These are phyloP conservation scores for Scaptomyza parva DNA, from an alignment of 2,888 invertebrate genomes.

Conservation along the genomic window DNA sequence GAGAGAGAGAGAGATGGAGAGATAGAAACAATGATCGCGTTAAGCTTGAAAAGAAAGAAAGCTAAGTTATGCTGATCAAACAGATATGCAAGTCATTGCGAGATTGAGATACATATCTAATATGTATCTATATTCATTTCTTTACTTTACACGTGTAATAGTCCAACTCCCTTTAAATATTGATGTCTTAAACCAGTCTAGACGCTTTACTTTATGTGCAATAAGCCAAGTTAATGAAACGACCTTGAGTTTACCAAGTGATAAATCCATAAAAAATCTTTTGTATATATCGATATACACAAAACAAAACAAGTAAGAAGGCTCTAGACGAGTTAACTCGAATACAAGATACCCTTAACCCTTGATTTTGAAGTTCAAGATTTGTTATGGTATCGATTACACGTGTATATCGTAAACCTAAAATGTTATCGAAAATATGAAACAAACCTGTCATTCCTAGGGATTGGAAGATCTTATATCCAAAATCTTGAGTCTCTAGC, in stretches of 20 bases:
- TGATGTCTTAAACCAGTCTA: slow-evolving; percentile 40
- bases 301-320: too few species aligned
- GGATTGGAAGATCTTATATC: too few species aligned
- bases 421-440: too few species aligned
- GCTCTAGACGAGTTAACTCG: too few species aligned
- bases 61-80: slow-evolving; percentile 5
- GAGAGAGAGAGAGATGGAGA: neutral
- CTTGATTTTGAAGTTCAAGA: too few species aligned
- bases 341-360: too few species aligned
- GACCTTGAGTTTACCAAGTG: slow-evolving; percentile 74
- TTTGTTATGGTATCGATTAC: too few species aligned
- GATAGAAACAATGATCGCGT: too few species aligned
- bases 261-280: slow-evolving; percentile 50
- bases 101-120: slow-evolving; percentile 4
- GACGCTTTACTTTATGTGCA: slow-evolving; percentile 39
- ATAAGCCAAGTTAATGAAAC: slow-evolving; percentile 21
- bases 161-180: slow-evolving; percentile 22
- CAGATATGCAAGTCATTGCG: slow-evolving; percentile 46
- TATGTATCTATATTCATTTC: neutral
- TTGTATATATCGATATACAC: slow-evolving; percentile 17
- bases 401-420: too few species aligned
- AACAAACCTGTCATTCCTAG: too few species aligned
- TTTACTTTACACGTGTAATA: slow-evolving; percentile 18
- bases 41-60: slow-evolving; percentile 40
- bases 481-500: too few species aligned